Evolutionary conservation across 2,113 vertebrate genomes (phyloP), one percentile per base, ranked within the genome.

Genomic region (Tragelaphus buxtoni): DNA sequence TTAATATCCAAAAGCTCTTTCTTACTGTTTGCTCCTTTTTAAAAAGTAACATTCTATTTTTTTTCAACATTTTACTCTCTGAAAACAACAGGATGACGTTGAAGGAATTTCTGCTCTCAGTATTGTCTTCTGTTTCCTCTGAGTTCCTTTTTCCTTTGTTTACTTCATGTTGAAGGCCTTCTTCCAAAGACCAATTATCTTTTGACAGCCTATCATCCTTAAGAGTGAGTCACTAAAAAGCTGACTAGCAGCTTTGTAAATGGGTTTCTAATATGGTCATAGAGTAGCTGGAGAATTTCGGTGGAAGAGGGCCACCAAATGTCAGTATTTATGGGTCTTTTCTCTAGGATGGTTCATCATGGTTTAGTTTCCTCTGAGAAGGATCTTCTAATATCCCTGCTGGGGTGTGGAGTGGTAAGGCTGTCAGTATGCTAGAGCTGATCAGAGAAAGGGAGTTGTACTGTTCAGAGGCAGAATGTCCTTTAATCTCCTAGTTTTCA

Each of bases 181-280:
- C 56, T 89, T 87, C 53, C 85, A 77, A 88, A 88, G 45, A 61
- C 30, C 74, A 53, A 88, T 65, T 92, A 92, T 90, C 9, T 60
- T 88, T 51, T 53, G 61, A 85, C 94, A 45, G 11, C 32, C 42
- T 84, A 58, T 63, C 47, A 53, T 90, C 93, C 87, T 90, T 92
- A 91, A 95, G 76, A 96, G 42, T 72, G 20, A 93, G 32, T 79
- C 42, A 92, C 24, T 65, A 87, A 85, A 91, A 84, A 79, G 35
- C 47, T 83, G 53, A 92, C 60, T 56, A 72, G 51, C 81, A 95
- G 16, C 42, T 92, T 84, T 91, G 51, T 55, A 97, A 72, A 24
- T 49, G 55, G 28, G 42, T 55, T 91, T 88, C 18, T 77, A 81
- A 81, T 0, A n/a, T 6, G 42, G 18, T 55, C 39, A 58, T 5